phyloP scores from a whole-genome alignment of 2,888 invertebrate genomes.

The Smittia aterrima region DNA sequence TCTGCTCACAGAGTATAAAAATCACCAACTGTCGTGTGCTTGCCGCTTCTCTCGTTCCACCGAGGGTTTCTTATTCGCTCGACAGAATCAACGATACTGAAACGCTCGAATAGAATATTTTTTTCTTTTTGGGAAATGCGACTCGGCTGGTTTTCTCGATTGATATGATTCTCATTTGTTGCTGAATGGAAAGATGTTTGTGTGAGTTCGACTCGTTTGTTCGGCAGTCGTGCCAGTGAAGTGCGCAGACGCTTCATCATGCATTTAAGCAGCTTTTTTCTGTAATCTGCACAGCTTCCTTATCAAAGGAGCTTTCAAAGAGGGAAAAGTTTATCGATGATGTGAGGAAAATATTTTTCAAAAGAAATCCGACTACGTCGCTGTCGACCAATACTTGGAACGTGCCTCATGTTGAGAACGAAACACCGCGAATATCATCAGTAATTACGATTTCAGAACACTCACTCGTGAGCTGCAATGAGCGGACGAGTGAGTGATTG shows the following conservation, averaged over 20 bases:
- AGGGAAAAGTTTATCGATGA: too few species aligned
- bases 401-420: too few species aligned
- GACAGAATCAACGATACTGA: neutral
- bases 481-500: neutral
- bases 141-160: slow-evolving; percentile 4
- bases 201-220: neutral
- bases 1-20: neutral
- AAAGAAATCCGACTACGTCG: too few species aligned
- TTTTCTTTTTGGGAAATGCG: neutral
- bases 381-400: too few species aligned
- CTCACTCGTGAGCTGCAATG: neutral
- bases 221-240: neutral
- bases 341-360: too few species aligned
- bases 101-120: neutral
- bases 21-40: slow-evolving; percentile 11
- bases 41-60: neutral
- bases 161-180: slow-evolving; percentile 7
- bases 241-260: neutral
- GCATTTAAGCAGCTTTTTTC: too few species aligned
- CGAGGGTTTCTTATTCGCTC: slow-evolving; percentile 1
- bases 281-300: too few species aligned
- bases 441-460: neutral
- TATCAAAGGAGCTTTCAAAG: too few species aligned
- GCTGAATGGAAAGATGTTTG: neutral
- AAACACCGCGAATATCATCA: neutral